Evolutionary conservation across 2,113 vertebrate genomes (phyloP).

Genomic region (Onychostruthus taczanowskii): DNA sequence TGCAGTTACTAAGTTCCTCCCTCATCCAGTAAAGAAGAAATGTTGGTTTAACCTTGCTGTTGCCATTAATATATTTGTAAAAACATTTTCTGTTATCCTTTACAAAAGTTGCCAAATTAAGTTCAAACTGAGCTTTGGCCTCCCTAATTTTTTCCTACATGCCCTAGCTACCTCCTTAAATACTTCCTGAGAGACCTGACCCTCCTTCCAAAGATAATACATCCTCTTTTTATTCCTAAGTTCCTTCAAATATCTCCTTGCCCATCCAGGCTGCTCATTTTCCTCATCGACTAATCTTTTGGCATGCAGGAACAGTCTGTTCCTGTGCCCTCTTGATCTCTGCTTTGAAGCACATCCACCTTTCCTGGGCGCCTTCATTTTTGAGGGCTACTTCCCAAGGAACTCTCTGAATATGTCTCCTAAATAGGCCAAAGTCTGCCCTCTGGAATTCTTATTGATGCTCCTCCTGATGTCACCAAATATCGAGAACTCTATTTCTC

Average conservation of each 20-base stretch:
- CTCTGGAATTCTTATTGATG: neutral
- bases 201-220: neutral
- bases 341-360: neutral
- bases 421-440: neutral
- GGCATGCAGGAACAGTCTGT: neutral
- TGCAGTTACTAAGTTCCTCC: neutral
- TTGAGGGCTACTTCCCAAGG: neutral
- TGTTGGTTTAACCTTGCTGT: neutral
- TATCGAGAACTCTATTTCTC: neutral
- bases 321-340: too few species aligned
- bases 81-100: neutral
- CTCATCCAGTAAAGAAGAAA: neutral
- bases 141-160: neutral
- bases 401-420: neutral
- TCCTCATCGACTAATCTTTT: rapidly evolving
- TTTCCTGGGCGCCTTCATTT: neutral
- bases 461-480: neutral
- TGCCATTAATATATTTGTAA: neutral
- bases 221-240: neutral
- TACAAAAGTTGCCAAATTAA: neutral
- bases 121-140: neutral
- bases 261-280: neutral
- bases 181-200: neutral
- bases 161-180: neutral
- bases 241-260: neutral